These are phyloP conservation scores for Chionodraco myersi DNA, from an alignment of 2,113 vertebrate species.

Conservation along the genomic window DNA sequence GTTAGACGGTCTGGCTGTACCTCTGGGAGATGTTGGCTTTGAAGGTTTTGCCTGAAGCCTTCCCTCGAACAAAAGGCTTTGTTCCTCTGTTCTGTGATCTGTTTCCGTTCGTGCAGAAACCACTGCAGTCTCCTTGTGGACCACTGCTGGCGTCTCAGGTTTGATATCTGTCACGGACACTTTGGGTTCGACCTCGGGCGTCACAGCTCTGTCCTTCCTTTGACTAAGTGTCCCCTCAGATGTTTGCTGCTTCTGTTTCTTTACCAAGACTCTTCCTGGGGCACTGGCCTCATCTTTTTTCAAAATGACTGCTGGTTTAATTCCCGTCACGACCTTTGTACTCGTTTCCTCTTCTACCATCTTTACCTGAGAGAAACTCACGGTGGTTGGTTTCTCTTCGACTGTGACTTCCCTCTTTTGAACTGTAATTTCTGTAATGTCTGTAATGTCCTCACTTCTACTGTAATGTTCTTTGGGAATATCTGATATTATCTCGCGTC, in stretches of 20 bases:
- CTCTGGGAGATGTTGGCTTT: slow-evolving; percentile 48
- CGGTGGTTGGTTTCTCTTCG: slow-evolving; percentile 5
- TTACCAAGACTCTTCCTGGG: neutral
- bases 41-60: neutral
- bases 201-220: neutral
- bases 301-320: neutral
- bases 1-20: slow-evolving; percentile 54
- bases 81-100: neutral
- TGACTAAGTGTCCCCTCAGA: neutral
- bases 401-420: neutral
- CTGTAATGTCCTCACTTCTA: slow-evolving; percentile 12
- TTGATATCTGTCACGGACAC: slow-evolving; percentile 56
- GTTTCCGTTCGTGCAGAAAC: neutral
- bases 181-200: neutral
- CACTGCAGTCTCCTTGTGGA: neutral
- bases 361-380: neutral
- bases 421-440: neutral
- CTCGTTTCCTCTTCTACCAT: neutral
- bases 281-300: slow-evolving; percentile 6
- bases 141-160: slow-evolving; percentile 10
- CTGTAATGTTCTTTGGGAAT: neutral
- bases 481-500: neutral
- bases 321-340: neutral
- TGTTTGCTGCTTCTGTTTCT: slow-evolving; percentile 6
- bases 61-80: neutral